Evolutionary conservation across 2,797 vertebrate species (phyloP).

Genomic region (Coracias cyanogaster): DNA sequence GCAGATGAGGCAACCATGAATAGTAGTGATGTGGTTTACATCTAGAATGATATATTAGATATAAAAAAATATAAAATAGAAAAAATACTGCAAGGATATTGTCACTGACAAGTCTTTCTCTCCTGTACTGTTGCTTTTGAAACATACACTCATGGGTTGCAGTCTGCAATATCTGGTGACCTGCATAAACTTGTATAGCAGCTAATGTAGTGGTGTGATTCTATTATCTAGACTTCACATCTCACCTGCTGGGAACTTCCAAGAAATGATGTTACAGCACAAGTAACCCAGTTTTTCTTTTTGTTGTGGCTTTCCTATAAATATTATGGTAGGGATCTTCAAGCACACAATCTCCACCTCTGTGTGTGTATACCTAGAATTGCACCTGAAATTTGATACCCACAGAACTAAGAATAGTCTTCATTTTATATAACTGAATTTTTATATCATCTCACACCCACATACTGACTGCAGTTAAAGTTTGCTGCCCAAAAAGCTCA

Average conservation of each 20-base stretch:
- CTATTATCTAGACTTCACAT: constrained; percentile 52
- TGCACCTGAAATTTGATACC: background rate
- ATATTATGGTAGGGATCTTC: background rate
- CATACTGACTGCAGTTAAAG: background rate
- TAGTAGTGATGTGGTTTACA: background rate
- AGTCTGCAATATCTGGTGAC: constrained; percentile 48
- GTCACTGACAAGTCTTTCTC: background rate
- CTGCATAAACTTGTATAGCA: constrained; percentile 54
- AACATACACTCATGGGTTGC: background rate
- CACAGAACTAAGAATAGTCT: background rate
- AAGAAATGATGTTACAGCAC: constrained; percentile 6
- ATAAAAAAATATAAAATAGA: background rate
- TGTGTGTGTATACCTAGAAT: background rate
- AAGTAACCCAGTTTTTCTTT: constrained; percentile 23
- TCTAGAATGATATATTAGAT: background rate
- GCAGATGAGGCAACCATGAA: background rate
- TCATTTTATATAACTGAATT: background rate
- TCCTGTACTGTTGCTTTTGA: constrained; percentile 26
- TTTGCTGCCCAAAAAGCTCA: background rate
- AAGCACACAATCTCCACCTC: background rate
- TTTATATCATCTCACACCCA: background rate
- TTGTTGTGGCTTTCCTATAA: background rate
- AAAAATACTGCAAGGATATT: background rate
- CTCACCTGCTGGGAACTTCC: constrained; percentile 57
- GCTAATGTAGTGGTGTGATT: constrained; percentile 46